phyloP scores from a whole-genome alignment of 2,113 vertebrate genomes.

The Microcebus lehilahytsara region DNA sequence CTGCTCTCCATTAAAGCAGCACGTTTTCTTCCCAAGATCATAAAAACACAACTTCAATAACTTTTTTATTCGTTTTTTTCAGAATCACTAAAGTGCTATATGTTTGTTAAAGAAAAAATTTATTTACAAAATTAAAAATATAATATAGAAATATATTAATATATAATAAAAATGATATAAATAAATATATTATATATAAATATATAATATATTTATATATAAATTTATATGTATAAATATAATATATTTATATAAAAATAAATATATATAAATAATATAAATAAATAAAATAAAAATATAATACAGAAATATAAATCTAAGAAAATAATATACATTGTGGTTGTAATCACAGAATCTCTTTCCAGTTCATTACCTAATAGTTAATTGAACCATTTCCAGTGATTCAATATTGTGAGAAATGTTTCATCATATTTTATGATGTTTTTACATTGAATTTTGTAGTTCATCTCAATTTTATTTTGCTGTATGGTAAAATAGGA shows the following conservation, averaged over 20 bases:
- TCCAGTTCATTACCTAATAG: not conserved
- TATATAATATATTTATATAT: too few relatives aligned
- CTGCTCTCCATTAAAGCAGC: not conserved
- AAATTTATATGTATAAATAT: too few relatives aligned
- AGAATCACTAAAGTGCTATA: not conserved
- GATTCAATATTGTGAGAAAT: not conserved
- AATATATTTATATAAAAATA: too few relatives aligned
- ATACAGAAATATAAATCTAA: not conserved
- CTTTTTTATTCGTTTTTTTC: not conserved
- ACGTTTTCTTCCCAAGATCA: not conserved
- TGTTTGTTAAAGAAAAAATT: not conserved
- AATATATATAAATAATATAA: too few relatives aligned
- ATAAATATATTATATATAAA: too few relatives aligned
- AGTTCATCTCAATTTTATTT: not conserved
- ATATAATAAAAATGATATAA: too few relatives aligned
- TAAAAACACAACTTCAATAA: not conserved
- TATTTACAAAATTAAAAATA: too few relatives aligned
- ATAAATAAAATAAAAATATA: too few relatives aligned
- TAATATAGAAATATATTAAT: too few relatives aligned
- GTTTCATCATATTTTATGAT: not conserved
- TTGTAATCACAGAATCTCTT: not conserved
- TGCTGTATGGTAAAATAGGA: not conserved
- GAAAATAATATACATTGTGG: not conserved
- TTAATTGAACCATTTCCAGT: not conserved
- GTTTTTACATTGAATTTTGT: constrained; percentile 12